Conservation (phyloP, 2,888 invertebrate species). For the Tachina lurida region DNA sequence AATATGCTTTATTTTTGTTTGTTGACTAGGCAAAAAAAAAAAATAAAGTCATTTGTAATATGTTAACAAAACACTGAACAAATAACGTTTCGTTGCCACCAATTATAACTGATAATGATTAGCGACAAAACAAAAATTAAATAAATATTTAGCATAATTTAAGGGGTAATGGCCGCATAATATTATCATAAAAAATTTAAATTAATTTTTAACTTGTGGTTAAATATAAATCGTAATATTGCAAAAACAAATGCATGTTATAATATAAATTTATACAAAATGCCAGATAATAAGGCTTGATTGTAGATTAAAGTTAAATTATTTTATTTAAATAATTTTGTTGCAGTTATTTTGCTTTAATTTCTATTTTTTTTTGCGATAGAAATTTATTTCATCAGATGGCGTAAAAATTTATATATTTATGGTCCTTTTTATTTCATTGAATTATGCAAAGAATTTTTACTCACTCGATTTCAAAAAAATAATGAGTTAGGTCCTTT, state of each 20-base stretch:
- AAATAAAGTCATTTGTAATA: conserved; percentile 35
- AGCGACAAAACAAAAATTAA: conserved; percentile 27
- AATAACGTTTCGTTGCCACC: conserved; percentile 17
- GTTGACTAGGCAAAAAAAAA: conserved; percentile 11
- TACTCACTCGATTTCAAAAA: background rate
- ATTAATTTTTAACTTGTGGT: background rate
- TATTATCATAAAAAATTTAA: background rate
- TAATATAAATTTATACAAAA: background rate
- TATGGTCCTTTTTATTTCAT: background rate
- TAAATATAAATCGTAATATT: background rate
- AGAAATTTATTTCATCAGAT: background rate
- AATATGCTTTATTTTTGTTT: conserved; percentile 16
- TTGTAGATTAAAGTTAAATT: background rate
- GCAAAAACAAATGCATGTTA: too few relatives aligned
- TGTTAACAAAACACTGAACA: conserved; percentile 56
- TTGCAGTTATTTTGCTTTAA: background rate
- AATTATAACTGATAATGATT: conserved; percentile 46
- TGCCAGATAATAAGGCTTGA: background rate
- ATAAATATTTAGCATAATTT: conserved; percentile 30
- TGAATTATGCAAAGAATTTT: conserved; percentile 30
- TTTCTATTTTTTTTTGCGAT: background rate
- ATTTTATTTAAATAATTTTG: background rate
- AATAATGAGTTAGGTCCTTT: too few relatives aligned
- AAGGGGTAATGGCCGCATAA: conserved; percentile 12
- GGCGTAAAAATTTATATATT: background rate